Evolutionary conservation across 2,113 vertebrate species (phyloP).

Genomic region (Sturnira hondurensis): DNA sequence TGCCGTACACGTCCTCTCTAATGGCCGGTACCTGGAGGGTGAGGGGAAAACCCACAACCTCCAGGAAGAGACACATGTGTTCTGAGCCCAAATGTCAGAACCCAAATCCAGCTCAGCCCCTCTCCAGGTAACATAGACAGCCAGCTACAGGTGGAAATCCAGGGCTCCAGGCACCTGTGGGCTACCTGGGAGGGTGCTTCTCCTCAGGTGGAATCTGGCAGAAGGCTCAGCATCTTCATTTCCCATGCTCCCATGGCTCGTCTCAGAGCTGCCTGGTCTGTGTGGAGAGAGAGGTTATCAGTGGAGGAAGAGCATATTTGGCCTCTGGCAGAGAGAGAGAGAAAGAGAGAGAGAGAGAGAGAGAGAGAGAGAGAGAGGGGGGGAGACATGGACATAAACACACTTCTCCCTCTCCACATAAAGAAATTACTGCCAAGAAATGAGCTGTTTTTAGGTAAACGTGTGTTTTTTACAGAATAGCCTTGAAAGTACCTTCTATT

Average conservation of each 20-base stretch:
- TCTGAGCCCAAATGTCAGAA: background rate
- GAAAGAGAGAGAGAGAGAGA: background rate
- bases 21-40: accelerated
- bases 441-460: slow-evolving; percentile 48
- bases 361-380: background rate
- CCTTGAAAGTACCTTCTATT: background rate
- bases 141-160: background rate
- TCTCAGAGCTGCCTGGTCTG: background rate
- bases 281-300: background rate
- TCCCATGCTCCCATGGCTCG: background rate
- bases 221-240: background rate
- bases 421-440: slow-evolving; percentile 16
- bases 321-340: background rate
- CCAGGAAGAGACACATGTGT: background rate
- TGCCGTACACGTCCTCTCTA: background rate
- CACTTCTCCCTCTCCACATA: background rate
- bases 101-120: background rate
- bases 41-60: background rate
- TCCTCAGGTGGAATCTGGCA: no score
- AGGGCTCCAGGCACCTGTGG: background rate
- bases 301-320: background rate
- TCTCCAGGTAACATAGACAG: background rate
- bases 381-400: background rate
- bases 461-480: slow-evolving; percentile 14
- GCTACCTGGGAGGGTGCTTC: background rate